phyloP scores from a whole-genome alignment of 2,888 invertebrate species.

The Cancer borealis region DNA sequence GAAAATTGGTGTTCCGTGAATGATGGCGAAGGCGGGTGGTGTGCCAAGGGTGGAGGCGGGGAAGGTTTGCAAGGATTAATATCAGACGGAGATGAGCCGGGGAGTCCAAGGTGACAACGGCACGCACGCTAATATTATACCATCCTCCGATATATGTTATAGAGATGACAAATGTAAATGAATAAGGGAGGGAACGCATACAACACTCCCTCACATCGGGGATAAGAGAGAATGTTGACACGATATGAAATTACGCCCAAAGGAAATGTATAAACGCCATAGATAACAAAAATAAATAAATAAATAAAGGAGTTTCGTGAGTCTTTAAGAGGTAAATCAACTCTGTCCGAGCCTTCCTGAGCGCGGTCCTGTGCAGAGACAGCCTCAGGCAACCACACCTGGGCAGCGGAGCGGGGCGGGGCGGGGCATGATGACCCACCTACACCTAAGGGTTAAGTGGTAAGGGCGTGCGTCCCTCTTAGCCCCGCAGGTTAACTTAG shows the following conservation, averaged over 20 bases:
- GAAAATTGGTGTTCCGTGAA: constrained; percentile 24
- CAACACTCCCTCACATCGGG: not conserved
- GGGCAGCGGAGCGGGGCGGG: not conserved
- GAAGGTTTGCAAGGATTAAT: not conserved
- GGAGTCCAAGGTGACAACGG: constrained; percentile 7
- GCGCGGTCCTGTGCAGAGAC: not conserved
- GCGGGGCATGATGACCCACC: not conserved
- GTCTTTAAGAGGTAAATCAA: not conserved
- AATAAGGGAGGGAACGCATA: not conserved
- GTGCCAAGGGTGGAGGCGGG: not conserved
- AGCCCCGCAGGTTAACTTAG: not conserved
- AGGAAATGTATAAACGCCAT: not conserved
- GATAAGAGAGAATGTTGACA: constrained; percentile 23
- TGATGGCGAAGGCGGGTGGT: constrained; percentile 37
- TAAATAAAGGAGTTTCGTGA: constrained; percentile 6
- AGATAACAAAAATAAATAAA: constrained; percentile 23
- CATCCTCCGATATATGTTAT: constrained; percentile 13
- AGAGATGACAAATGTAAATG: not conserved
- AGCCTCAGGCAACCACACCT: not conserved
- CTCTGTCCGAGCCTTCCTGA: not conserved
- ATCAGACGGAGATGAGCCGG: not conserved
- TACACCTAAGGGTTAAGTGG: not conserved
- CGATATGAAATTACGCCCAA: constrained; percentile 17
- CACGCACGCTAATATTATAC: constrained; percentile 29
- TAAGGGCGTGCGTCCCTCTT: not conserved